Base-by-base conservation (phyloP, 2,888 invertebrate genomes). In the Andrena fulva region DNA sequence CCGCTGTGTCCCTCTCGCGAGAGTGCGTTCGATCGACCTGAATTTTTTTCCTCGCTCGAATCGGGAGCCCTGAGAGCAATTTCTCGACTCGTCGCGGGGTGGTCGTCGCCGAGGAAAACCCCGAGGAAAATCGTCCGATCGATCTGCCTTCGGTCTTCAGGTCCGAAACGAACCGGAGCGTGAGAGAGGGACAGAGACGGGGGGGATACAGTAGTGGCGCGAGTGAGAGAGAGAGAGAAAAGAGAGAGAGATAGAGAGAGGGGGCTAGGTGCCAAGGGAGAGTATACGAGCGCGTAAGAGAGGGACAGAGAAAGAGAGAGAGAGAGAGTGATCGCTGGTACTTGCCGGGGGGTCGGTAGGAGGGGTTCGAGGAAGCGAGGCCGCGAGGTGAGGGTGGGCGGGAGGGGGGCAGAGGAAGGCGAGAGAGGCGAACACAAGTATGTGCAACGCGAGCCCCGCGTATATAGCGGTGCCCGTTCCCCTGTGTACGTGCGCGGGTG, bases 71-170 rank as follows among this genome's bases (percentile, higher is more conserved):
- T 85, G 89, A 89, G 89, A 89, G 89, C 89, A 89, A 91, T 91
- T 90, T 90, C 91, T 91, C 91, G 90, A 89, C 91, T 90, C 90
- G 89, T 91, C 91, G 92, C 91, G 92, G 91, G 92, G 91, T 92
- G 92, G 92, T 92, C 93, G 91, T 84, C 92, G 91, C 86, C 87
- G 93, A 90, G 92, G 93, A 93, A 93, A 93, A 93, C 91, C 92
- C 92, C 90, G 93, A 92, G 93, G 93, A 93, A 93, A 93, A 93
- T 93, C 93, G 91, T 89, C 90, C 93, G 93, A 93, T 93, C 93
- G 93, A 93, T 93, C 93, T 93, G 92, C 92, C 92, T 92, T 93
- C 92, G 92, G 93, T 92, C 92, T 91, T 92, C 92, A 91, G 91
- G 92, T 92, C 92, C 92, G 92, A 92, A 91, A 92, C 91, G 90